These are phyloP conservation scores for Cardinalis cardinalis DNA, from an alignment of 2,113 vertebrate genomes.

Conservation along the genomic window DNA sequence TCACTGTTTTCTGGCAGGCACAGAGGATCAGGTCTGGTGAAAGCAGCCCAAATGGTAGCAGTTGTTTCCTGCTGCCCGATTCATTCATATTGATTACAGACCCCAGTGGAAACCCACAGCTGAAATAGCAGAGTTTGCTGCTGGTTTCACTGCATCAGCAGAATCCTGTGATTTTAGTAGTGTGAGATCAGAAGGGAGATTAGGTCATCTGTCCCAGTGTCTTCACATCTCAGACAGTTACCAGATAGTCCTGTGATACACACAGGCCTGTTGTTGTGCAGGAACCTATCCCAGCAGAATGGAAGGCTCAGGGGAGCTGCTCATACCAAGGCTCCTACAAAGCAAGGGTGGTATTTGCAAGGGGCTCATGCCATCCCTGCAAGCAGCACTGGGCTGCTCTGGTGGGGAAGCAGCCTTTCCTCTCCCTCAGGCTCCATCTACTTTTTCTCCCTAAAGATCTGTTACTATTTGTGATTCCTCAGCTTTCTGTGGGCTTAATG, in stretches of 20 bases:
- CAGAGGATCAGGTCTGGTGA: background rate
- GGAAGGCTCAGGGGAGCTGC: background rate
- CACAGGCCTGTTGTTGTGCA: background rate
- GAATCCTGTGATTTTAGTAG: background rate
- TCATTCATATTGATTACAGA: background rate
- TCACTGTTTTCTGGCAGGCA: background rate
- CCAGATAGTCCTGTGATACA: background rate
- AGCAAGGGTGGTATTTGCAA: rapidly evolving
- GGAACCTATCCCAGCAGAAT: background rate
- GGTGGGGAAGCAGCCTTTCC: background rate
- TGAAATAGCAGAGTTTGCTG: constrained; percentile 4
- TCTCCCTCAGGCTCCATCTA: background rate
- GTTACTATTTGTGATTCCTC: background rate
- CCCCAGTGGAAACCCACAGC: background rate
- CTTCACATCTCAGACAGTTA: background rate
- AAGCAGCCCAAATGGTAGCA: background rate
- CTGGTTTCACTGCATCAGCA: background rate
- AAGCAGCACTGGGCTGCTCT: background rate
- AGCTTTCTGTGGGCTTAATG: background rate
- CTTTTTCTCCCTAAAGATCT: background rate
- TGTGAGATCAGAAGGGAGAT: background rate
- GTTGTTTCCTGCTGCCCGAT: background rate
- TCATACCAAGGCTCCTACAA: rapidly evolving
- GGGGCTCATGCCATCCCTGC: background rate
- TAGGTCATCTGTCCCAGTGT: background rate